These are phyloP conservation scores for Zaprionus lachaisei DNA, from an alignment of 1,140 invertebrate species.

Conservation along the genomic window DNA sequence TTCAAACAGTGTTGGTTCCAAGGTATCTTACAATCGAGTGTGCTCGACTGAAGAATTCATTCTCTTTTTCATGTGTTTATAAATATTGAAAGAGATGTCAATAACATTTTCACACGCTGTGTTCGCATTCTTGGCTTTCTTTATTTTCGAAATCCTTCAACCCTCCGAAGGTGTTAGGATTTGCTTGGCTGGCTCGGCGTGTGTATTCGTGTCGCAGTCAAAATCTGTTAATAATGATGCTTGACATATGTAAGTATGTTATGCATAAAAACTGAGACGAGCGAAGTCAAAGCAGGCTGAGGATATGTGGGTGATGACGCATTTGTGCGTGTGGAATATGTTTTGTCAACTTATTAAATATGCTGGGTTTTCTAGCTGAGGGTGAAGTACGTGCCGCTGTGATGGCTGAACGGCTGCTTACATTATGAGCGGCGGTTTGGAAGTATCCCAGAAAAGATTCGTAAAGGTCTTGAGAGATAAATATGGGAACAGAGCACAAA, in stretches of 20 bases:
- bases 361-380: conserved; percentile 55
- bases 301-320: conserved; percentile 54
- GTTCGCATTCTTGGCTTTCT: conserved; percentile 23
- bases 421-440: conserved; percentile 28
- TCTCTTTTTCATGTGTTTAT: conserved; percentile 50
- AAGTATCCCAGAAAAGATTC: background rate
- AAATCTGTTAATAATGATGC: conserved; percentile 82
- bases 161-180: conserved; percentile 16
- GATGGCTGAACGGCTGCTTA: conserved; percentile 27
- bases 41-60: background rate
- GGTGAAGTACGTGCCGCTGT: conserved; percentile 53
- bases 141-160: background rate
- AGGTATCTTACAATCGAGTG: background rate
- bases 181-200: conserved; percentile 7
- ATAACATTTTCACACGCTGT: conserved; percentile 75
- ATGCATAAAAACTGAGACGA: conserved; percentile 35
- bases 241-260: conserved; percentile 74
- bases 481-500: background rate
- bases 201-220: conserved; percentile 67
- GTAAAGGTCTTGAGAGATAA: background rate
- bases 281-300: background rate
- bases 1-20: background rate
- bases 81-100: conserved; percentile 81
- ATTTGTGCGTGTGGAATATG: conserved; percentile 80
- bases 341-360: conserved; percentile 82